Evolutionary conservation across 2,113 vertebrate genomes (phyloP).

Genomic region (Gobiocypris rarus): DNA sequence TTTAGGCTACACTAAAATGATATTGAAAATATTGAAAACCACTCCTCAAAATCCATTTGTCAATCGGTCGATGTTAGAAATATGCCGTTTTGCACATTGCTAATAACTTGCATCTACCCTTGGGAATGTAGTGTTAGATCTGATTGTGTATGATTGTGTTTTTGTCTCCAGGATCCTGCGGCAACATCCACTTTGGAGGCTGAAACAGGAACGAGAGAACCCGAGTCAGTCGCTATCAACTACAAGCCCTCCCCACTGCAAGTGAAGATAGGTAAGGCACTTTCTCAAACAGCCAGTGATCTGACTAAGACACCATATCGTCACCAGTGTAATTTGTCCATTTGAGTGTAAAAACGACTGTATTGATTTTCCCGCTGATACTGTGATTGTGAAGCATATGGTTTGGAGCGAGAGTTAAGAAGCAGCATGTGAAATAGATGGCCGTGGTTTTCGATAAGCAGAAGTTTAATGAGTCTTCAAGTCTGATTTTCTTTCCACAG

Average conservation of each 20-base stretch:
- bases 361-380: constrained; percentile 29
- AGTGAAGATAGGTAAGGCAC: constrained; percentile 91
- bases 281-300: background rate
- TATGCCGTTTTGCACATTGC: background rate
- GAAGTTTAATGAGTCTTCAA: background rate
- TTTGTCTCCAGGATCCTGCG: constrained; percentile 82
- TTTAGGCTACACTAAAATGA: too few species aligned
- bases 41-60: background rate
- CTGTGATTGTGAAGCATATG: background rate
- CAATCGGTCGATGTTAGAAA: background rate
- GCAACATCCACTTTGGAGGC: constrained; percentile 85
- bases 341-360: background rate
- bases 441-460: background rate
- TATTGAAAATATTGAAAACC: background rate
- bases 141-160: constrained; percentile 24
- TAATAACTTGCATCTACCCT: background rate
- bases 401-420: constrained; percentile 1
- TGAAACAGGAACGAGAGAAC: constrained; percentile 84
- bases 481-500: background rate
- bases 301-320: background rate
- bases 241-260: constrained; percentile 96
- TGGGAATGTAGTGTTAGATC: constrained; percentile 1
- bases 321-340: background rate
- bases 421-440: background rate
- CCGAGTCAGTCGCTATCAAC: constrained; percentile 92